Conservation (phyloP, 2,113 vertebrate genomes). For the Zosterops pallidus region DNA sequence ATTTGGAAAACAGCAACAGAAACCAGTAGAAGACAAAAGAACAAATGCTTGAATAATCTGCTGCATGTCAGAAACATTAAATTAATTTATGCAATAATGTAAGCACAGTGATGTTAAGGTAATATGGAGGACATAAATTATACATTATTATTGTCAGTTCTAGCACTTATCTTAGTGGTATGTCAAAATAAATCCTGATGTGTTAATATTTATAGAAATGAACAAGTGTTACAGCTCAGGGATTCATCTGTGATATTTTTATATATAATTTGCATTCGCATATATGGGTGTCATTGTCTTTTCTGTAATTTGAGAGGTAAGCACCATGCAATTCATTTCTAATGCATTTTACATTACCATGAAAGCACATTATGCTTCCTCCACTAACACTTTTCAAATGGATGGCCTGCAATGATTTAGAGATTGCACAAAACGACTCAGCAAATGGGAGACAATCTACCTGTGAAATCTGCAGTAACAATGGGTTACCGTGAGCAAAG, state of each 20-base stretch:
- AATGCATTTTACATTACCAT: slow-evolving; percentile 70
- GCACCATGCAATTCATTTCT: slow-evolving; percentile 66
- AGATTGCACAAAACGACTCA: neutral
- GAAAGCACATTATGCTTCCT: slow-evolving; percentile 64
- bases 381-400: slow-evolving; percentile 19
- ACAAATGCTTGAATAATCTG: slow-evolving; percentile 76
- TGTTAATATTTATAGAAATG: slow-evolving; percentile 80
- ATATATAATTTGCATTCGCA: slow-evolving; percentile 64
- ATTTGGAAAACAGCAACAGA: slow-evolving; percentile 64
- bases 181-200: slow-evolving; percentile 80
- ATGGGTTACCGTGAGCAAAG: neutral
- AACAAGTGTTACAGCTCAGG: slow-evolving; percentile 74
- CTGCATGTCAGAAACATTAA: slow-evolving; percentile 78
- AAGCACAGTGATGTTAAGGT: slow-evolving; percentile 78
- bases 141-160: slow-evolving; percentile 82
- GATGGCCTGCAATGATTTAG: slow-evolving; percentile 57
- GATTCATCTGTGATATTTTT: slow-evolving; percentile 66
- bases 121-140: slow-evolving; percentile 81
- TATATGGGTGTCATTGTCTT: slow-evolving; percentile 71
- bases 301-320: slow-evolving; percentile 68
- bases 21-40: slow-evolving; percentile 72
- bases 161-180: slow-evolving; percentile 77
- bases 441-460: slow-evolving; percentile 31
- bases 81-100: slow-evolving; percentile 83
- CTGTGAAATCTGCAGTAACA: neutral